Base-by-base conservation (phyloP, 2,888 invertebrate genomes). In the Seira sanloemensis region DNA sequence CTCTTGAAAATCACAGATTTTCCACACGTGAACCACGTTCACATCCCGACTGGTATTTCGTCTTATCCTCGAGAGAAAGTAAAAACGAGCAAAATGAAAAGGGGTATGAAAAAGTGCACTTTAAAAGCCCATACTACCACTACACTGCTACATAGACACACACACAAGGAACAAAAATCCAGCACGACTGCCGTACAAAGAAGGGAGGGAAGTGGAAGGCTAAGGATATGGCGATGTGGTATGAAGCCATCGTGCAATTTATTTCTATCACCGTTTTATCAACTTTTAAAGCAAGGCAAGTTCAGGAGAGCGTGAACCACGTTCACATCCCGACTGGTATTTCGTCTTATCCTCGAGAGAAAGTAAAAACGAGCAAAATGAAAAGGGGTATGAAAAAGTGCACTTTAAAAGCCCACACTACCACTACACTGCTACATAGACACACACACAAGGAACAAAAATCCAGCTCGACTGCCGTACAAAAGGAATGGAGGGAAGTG, bases 1-100 rank as follows among this genome's bases (percentile, higher is more conserved):
- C 75, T 81, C 76, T 82, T 82, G 76, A 58, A 82, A 76, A 82
- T 76, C 81, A 76, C 71, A 66, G 82, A 76, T 76, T 82, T 82
- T 81, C 71, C 69, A 75, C 76, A 76, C 62, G 65, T 69, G 75
- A 81, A 65, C 75, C 75, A 67, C 81, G 62, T 65, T 26, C 24
- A 18, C 16, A 0, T 66, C 65, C 23, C 19, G 50, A 46, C 62
- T 73, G n/a, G 21, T 79, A 21, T 27, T 65, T 37, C 37, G 37
- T 37, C 37, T 58, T 73, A 80, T 73, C 37, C 69, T 46, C 76
- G 1, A 18, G 82, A 50, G 82, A 66, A 71, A 77, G 27, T 62
- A 68, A 26, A 66, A 74, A 74, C 2, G 37, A 37, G 23, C 18
- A 23, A 65, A 65, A 27, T 18, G 23, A n/a, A 27, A 9, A 37